Base-by-base conservation (phyloP, 2,888 invertebrate species). In the Morpho helenor region DNA sequence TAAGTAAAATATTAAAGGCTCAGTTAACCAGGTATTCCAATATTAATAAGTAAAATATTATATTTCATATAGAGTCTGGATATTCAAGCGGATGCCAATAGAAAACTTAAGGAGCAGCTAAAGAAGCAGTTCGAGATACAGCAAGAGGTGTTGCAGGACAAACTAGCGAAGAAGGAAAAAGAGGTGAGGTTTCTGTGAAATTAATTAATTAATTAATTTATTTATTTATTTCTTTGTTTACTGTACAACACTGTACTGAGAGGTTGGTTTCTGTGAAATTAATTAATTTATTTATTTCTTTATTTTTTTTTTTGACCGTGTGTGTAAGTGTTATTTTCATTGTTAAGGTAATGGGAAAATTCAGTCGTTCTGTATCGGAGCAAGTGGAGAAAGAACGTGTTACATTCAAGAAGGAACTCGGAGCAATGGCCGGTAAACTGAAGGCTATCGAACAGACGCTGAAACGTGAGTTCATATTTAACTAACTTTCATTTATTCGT, bases 101-200 rank as follows among this genome's bases (percentile, higher is more conserved):
- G 92, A 51, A 95, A 95, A 62, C 81, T 98, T 58, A 93, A 95
- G 49, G 92, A 93, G 9, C 95, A 97, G 72, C 79, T 99, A 60
- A 95, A 96, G 75, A 92, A 96, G 54, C 98, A 98, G 73, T 93
- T 95, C 2, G 96, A 97, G 71, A 94, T 97, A 0, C 97, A 98
- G 80, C 92, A 94, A 52, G 97, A 98, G 76, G 94, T 96, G 66
- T 77, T 96, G 61, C 92, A 92, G 48, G 96, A 96, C 70, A 94
- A 94, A 1, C 84, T 98, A 9, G 88, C 59, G 85, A 93, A 72
- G 83, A 94, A 75, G 80, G 92, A 78, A 91, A 93, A 79, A 73
- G 93, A 73, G 87, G 92, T 82, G 80, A n/a, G n/a, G 1, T 22
- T 6, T 49, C 2, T 6, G n/a, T 49, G 4, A 16, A 16, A 16